These are phyloP conservation scores for Drosophila anceps DNA, from an alignment of 2,888 invertebrate genomes.

Conservation along the genomic window DNA sequence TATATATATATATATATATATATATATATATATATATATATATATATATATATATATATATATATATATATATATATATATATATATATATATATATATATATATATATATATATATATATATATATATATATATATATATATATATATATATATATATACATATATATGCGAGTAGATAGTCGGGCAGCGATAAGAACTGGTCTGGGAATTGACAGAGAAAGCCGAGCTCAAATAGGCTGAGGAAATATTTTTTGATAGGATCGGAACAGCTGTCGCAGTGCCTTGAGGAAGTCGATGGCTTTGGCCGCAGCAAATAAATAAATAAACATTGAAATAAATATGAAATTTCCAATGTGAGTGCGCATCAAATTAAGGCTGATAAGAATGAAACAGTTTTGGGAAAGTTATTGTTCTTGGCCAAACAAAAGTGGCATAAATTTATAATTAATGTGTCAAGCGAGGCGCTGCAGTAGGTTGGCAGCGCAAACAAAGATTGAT, in stretches of 20 bases:
- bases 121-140: too few species aligned
- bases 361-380: slow-evolving; percentile 28
- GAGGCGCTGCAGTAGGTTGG: slow-evolving; percentile 44
- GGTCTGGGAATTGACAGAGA: not conserved
- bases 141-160: too few species aligned
- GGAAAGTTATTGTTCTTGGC: slow-evolving; percentile 15
- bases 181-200: slow-evolving; percentile 18
- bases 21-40: too few species aligned
- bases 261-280: slow-evolving; percentile 7
- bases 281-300: not conserved
- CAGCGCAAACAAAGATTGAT: slow-evolving; percentile 40
- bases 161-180: too few species aligned
- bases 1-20: too few species aligned
- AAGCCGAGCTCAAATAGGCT: not conserved
- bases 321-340: slow-evolving; percentile 7
- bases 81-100: too few species aligned
- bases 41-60: too few species aligned
- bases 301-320: slow-evolving; percentile 14
- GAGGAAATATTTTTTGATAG: slow-evolving; percentile 11
- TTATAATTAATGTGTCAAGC: slow-evolving; percentile 31
- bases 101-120: too few species aligned
- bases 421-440: slow-evolving; percentile 43
- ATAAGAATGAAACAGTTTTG: slow-evolving; percentile 17
- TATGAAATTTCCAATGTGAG: slow-evolving; percentile 13
- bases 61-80: too few species aligned